Evolutionary conservation across 92 coral and sea anemone genomes (phyloP).

Genomic region (Heliopora coerulea): DNA sequence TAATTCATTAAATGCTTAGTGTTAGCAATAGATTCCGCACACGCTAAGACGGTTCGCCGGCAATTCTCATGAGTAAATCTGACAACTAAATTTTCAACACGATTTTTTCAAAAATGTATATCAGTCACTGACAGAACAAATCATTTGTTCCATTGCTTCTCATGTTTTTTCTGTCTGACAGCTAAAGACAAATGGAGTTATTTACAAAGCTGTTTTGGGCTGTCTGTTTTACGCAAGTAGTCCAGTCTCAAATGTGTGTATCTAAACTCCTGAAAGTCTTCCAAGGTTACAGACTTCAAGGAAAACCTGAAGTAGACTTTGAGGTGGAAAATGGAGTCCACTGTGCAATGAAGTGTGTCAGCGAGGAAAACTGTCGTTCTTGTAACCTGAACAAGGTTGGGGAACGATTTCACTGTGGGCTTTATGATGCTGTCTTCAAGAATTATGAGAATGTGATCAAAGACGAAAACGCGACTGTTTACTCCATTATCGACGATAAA

Average conservation of each 20-base stretch:
- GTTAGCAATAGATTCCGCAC: too few species aligned
- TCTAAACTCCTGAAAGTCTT: not conserved
- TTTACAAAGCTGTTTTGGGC: not conserved
- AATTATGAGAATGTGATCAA: not conserved
- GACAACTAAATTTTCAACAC: too few species aligned
- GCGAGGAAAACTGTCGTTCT: conserved; percentile 57
- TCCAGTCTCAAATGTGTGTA: not conserved
- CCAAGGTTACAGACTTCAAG: not conserved
- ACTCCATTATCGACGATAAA: not conserved
- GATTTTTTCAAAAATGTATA: too few species aligned
- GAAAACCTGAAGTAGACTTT: not conserved
- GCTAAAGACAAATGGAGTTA: not conserved
- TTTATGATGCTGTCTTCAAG: conserved; percentile 56
- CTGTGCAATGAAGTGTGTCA: conserved; percentile 49
- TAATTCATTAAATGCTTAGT: too few species aligned
- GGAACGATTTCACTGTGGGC: conserved; percentile 56
- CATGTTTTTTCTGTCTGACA: not conserved
- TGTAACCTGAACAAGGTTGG: conserved; percentile 65
- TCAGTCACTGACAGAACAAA: too few species aligned
- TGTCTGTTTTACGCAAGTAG: not conserved
- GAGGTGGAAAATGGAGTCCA: not conserved
- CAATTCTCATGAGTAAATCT: too few species aligned
- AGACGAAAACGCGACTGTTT: not conserved
- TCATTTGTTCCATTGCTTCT: too few species aligned
- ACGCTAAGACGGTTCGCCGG: too few species aligned